phyloP scores from a whole-genome alignment of 92 coral and sea anemone genomes.

The Meandrina meandrites region DNA sequence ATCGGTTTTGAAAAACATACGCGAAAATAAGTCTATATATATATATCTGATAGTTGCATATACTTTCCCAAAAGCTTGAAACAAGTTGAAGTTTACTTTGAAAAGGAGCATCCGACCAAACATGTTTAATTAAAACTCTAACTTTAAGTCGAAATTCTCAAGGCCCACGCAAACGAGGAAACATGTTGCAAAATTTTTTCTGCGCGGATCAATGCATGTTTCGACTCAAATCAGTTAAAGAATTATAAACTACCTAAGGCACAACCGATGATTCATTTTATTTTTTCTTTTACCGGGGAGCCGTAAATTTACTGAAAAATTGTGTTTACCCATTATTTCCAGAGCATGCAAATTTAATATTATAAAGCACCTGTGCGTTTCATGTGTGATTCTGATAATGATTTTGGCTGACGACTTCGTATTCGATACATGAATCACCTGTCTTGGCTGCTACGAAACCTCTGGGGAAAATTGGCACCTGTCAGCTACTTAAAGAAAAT shows the following conservation, averaged over 20 bases:
- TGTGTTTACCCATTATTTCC: background rate
- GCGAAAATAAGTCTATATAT: too few relatives aligned
- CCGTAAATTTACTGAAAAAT: background rate
- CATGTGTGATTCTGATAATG: background rate
- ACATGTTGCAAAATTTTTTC: too few relatives aligned
- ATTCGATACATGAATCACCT: background rate
- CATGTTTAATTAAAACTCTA: too few relatives aligned
- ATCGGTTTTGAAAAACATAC: too few relatives aligned
- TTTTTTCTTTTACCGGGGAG: background rate
- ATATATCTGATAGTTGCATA: too few relatives aligned
- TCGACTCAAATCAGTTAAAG: too few relatives aligned
- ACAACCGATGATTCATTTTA: background rate
- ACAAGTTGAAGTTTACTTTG: too few relatives aligned
- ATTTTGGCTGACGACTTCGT: background rate
- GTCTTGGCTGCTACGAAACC: background rate
- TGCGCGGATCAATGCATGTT: too few relatives aligned
- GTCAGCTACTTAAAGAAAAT: background rate
- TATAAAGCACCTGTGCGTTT: background rate
- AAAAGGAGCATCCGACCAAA: too few relatives aligned
- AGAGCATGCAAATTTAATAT: background rate
- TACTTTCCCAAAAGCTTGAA: too few relatives aligned
- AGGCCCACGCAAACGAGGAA: too few relatives aligned
- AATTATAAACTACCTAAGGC: background rate
- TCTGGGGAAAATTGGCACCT: background rate
- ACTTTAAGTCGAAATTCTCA: too few relatives aligned